Evolutionary conservation across 2,888 invertebrate genomes (phyloP), one percentile per base, ranked within the genome.

Genomic region (Emesis furor): DNA sequence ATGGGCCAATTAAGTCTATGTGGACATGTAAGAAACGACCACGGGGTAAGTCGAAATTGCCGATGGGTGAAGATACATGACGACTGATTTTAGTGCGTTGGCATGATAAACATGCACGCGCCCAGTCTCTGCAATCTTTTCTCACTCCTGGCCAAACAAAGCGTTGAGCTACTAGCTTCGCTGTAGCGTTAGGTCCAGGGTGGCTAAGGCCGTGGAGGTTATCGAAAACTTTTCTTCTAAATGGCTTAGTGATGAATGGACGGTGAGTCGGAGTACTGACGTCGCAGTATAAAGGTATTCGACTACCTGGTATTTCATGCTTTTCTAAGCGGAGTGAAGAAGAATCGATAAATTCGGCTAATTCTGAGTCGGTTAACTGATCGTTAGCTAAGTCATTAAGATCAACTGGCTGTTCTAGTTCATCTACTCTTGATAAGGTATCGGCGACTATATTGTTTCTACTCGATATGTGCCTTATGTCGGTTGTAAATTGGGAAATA

Each of bases 91-190:
- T 94, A 4, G 89, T 71, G n/a, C 80, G 73, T 75, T 93, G 93
- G 76, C 93, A 93, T 1, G 62, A 35, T 2, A 89, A 8, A 71
- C 92, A 93, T 4, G 82, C 71, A 46, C 86, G 83, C 0, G 89
- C 81, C 91, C 92, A 93, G 0, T 76, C 67, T 1, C 76, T 71
- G 59, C 87, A 85, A 65, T 88, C 85, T 30, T 79, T 82, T 12
- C 91, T 87, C 1, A 93, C 88, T 0, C 79, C 79, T 0, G 92
- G 92, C 93, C 94, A 94, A 0, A 94, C 74, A 67, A 79, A 87
- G 0, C 81, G 74, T 10, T 62, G 24, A 30, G 30, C 62, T 10
- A 62, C 24, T 10, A 62, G 10, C 10, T 62, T 62, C 3, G 30
- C 62, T 24, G 62, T 24, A 30, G 62, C 10, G 12, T 30, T 62